Evolutionary conservation across 2,888 invertebrate species (phyloP), one percentile per base, ranked within the genome.

Genomic region (Bembecia ichneumoniformis): DNA sequence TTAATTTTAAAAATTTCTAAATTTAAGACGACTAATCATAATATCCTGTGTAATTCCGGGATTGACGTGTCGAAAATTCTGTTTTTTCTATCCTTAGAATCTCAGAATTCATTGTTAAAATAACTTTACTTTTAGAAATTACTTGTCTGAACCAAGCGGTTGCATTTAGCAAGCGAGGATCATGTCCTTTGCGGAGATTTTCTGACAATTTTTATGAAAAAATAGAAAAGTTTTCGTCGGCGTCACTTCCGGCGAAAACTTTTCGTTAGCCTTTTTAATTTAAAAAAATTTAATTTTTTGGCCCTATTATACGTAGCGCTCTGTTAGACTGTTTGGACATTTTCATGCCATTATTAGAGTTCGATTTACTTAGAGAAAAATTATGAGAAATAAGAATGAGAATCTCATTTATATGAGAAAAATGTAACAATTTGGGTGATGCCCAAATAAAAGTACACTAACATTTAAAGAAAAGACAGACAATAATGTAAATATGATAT

Each of bases 1-100:
- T 74, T 86, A 83, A 77, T 83, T 79, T 68, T 79, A 44, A 74
- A 28, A 75, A 67, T 70, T 68, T 72, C 64, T 68, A 68, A 68
- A 64, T 65, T 61, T 58, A 60, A 60, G 57, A 55, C 52, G 59
- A 55, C 58, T 56, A 58, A 58, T 62, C 63, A 57, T 57, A 73
- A 57, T 57, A 73, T 73, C 71, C 74, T 74, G 71, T 73, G 52
- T 66, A 59, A 55, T 50, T n/a, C n/a, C 55, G 49, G 58, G 51
- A 49, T 48, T 62, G 59, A 58, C n/a, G 56, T 47, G 48, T 47
- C 16, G 4, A 45, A 28, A 44, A n/a, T 17, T 43, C 59, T 58
- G 57, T 56, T 62, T 63, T 35, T 40, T 52, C 40, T 48, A 63
- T 13, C 9, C 11, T 13, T 13, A 40, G n/a, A 40, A 5, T 3